Evolutionary conservation across 2,113 vertebrate species (phyloP).

Genomic region (Cavia porcellus): DNA sequence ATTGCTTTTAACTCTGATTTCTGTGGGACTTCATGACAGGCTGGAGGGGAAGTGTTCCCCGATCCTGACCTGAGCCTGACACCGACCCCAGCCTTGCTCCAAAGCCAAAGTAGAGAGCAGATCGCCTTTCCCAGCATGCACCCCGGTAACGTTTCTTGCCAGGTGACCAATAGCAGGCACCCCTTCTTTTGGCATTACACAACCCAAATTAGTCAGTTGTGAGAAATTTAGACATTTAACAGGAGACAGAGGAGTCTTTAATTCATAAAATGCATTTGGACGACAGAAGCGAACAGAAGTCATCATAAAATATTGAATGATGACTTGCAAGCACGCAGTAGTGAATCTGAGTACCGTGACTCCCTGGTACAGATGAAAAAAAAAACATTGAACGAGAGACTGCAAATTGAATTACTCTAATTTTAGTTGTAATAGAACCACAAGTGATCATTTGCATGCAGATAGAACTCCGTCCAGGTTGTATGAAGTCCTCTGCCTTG

Average conservation of each 20-base stretch:
- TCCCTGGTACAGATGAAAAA: too few relatives aligned
- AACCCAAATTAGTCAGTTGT: neutral
- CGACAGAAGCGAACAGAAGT: neutral
- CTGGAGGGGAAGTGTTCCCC: too few relatives aligned
- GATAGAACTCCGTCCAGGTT: neutral
- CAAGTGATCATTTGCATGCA: neutral
- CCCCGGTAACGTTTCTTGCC: neutral
- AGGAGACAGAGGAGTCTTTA: neutral
- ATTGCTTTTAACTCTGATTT: neutral
- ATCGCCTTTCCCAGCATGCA: too few relatives aligned
- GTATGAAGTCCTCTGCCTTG: neutral
- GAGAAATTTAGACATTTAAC: conserved; percentile 25
- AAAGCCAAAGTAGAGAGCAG: too few relatives aligned
- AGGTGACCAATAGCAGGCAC: neutral
- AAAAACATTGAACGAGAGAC: neutral
- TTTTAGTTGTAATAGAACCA: conserved; percentile 20
- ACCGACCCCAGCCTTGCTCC: too few relatives aligned
- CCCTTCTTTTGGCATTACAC: neutral
- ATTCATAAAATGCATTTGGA: neutral
- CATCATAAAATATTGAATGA: neutral
- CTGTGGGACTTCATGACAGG: neutral
- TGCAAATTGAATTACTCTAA: neutral
- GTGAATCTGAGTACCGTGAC: too few relatives aligned
- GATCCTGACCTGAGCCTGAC: too few relatives aligned
- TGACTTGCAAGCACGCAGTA: too few relatives aligned